Percentiles rank a stretch among this genome's conserved stretches.
Evolutionary conservation across 2,113 vertebrate species (phyloP).

Genomic region (Calidris pugnax): DNA sequence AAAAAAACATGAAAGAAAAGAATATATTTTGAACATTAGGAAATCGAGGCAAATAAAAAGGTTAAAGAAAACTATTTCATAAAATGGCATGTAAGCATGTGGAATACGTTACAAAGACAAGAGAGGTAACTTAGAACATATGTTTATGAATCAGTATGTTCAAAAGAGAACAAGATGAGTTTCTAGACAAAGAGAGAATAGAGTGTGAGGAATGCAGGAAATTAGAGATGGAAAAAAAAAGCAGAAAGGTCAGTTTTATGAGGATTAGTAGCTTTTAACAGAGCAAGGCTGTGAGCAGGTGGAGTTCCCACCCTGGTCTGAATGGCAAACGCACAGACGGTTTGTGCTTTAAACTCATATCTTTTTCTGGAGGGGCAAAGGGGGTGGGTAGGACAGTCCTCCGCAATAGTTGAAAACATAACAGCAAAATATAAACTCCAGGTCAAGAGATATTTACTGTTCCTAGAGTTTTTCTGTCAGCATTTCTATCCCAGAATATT

Average conservation of each 20-base stretch:
- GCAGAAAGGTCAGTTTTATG: constrained; percentile 51
- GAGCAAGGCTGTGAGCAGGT: constrained; percentile 66
- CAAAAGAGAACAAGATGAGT: constrained; percentile 60
- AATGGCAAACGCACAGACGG: neutral
- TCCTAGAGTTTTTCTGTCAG: neutral
- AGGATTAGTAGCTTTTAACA: constrained; percentile 70
- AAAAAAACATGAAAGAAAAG: constrained; percentile 67
- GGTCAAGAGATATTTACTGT: neutral
- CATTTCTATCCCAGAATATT: neutral
- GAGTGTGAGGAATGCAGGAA: constrained; percentile 59
- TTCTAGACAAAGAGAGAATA: constrained; percentile 64
- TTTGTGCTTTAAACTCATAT: constrained; percentile 18
- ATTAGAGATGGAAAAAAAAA: neutral
- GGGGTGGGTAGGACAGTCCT: neutral
- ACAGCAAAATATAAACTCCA: neutral
- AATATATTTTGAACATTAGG: constrained; percentile 63
- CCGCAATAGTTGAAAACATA: neutral
- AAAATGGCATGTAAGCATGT: constrained; percentile 65
- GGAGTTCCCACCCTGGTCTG: constrained; percentile 54
- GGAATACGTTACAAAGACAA: constrained; percentile 72
- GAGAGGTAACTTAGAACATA: constrained; percentile 74
- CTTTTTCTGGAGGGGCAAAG: neutral
- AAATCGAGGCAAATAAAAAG: constrained; percentile 73
- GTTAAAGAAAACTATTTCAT: constrained; percentile 70
- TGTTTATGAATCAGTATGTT: constrained; percentile 61